phyloP scores from a whole-genome alignment of 2,113 vertebrate genomes.

The Pelecanus crispus region DNA sequence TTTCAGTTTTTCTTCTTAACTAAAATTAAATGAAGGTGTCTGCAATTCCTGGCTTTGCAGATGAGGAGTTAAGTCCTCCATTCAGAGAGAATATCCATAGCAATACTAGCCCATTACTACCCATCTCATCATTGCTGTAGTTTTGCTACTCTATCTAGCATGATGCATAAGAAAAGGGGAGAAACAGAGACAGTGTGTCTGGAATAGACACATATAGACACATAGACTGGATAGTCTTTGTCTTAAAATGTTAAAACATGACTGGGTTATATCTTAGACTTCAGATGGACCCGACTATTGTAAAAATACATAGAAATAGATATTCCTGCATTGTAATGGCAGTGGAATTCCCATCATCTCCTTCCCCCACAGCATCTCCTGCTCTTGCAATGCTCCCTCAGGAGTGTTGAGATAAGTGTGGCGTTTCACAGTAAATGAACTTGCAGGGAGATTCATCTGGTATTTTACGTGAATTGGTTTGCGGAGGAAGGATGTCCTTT shows the following conservation, averaged over 20 bases:
- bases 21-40: not conserved
- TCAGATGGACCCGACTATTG: not conserved
- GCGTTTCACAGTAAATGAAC: not conserved
- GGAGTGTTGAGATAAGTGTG: not conserved
- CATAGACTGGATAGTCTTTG: not conserved
- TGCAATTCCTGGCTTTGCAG: not conserved
- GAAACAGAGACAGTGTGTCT: not conserved
- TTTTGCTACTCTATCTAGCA: not conserved
- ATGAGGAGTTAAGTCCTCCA: not conserved
- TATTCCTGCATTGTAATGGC: not conserved
- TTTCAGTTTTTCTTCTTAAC: not conserved
- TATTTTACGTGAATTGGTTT: not conserved
- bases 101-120: not conserved
- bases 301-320: not conserved
- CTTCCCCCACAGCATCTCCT: not conserved
- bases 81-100: not conserved
- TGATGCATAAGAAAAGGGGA: not conserved
- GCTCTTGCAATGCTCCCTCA: not conserved
- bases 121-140: not conserved
- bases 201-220: not conserved
- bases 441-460: not conserved
- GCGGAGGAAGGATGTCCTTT: not conserved
- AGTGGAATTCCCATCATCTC: constrained; percentile 16
- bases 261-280: not conserved
- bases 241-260: not conserved